Base-by-base conservation (phyloP, 2,113 vertebrate species). In the Prinia subflava region DNA sequence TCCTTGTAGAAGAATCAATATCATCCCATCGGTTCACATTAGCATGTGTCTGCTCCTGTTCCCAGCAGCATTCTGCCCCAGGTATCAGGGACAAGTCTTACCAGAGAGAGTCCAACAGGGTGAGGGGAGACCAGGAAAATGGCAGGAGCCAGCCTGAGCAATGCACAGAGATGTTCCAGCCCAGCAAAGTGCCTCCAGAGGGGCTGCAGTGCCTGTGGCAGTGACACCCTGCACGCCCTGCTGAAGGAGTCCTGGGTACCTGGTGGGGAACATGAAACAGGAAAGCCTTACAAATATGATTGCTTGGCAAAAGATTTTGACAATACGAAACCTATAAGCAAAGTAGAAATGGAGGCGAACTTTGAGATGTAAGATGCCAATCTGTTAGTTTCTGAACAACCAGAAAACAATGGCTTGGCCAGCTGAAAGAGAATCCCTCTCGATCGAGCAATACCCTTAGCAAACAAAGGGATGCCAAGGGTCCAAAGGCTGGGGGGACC, bases 161-260 rank as follows among this genome's bases (percentile, higher is more conserved):
- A 67, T 42, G 68, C 67, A 42, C 25, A 39, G 56, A 50, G n/a
- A 37, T 1, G 0, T 24, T 83, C 37, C 37, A 79, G n/a, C 42
- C 19, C 15, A 23, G 39, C 31, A 33, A 37, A 70, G 18, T 35
- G 25, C 25, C 49, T 56, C 44, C 2, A 0, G 27, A 35, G n/a
- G 41, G 30, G 31, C 49, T 17, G 52, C 1, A 2, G 28, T 52
- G 24, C 77, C 64, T 22, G 4, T 1, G 5, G 75, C 73, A n/a
- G 5, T 35, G 70, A 11, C 23, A 60, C 5, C 10, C 30, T 80
- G 12, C 25, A 1, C 35, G 35, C 19, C 60, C 39, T 2, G 0
- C 3, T 30, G 60, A 7, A 31, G 19, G 52, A 35, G 1, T 4
- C 20, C 46, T 41, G 24, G 37, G 22, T n/a, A 33, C 13, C 35